These are phyloP conservation scores for Chlorospingus flavigularis DNA, from an alignment of 2,797 vertebrate species.

Conservation along the genomic window DNA sequence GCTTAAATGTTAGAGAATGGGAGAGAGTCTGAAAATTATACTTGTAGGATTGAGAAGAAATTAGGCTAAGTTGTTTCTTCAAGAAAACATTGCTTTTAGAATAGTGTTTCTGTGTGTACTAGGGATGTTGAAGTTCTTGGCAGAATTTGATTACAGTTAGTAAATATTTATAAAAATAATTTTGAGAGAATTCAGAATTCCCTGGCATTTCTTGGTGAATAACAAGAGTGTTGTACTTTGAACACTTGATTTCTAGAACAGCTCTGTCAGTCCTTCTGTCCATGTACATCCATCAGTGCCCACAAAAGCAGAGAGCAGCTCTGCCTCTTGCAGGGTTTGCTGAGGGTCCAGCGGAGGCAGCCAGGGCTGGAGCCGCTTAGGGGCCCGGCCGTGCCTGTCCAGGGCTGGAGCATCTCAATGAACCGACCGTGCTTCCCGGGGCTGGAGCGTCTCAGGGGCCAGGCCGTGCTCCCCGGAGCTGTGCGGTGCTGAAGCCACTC, in stretches of 20 bases:
- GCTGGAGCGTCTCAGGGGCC: fast-evolving
- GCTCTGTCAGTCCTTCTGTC: neutral
- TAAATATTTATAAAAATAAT: neutral
- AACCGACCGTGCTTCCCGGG: neutral
- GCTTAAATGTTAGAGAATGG: neutral
- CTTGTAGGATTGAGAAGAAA: neutral
- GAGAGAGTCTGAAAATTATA: neutral
- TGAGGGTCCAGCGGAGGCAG: fast-evolving
- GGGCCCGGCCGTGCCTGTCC: neutral
- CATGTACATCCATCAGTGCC: fast-evolving
- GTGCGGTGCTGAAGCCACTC: neutral
- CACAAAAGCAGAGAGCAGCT: neutral
- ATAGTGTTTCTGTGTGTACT: neutral
- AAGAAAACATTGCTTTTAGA: neutral
- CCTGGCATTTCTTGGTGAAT: neutral
- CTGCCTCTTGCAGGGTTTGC: neutral
- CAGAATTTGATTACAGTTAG: neutral
- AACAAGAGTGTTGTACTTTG: neutral
- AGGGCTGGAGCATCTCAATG: neutral
- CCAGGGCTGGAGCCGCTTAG: fast-evolving
- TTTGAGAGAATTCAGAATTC: neutral
- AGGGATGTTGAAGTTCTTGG: neutral
- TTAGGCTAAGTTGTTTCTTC: neutral
- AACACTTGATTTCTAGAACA: neutral
- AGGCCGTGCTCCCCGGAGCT: too few relatives aligned